phyloP scores from a whole-genome alignment of 2,797 vertebrate genomes.

The Lepilemur ruficaudatus region DNA sequence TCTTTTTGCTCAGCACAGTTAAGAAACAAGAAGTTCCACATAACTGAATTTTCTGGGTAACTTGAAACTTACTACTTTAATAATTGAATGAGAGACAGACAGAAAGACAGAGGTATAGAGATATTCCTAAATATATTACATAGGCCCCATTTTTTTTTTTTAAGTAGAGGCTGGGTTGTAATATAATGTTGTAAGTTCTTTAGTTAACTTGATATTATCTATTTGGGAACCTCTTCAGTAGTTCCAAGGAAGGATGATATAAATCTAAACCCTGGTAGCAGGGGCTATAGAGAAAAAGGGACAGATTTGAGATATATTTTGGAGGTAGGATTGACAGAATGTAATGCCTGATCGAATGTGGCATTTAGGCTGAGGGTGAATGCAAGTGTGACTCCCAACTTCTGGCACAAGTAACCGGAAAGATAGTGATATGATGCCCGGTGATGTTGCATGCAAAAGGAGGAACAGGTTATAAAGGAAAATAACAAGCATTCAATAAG shows the following conservation, averaged over 20 bases:
- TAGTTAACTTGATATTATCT: neutral
- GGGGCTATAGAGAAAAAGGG: neutral
- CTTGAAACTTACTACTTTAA: neutral
- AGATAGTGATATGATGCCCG: neutral
- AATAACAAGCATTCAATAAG: neutral
- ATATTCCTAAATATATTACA: neutral
- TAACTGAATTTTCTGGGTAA: slow-evolving; percentile 22
- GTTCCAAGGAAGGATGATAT: neutral
- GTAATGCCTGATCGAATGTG: neutral
- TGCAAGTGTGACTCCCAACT: neutral
- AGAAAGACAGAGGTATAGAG: neutral
- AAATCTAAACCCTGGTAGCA: neutral
- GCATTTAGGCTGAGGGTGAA: neutral
- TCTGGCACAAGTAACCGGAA: neutral
- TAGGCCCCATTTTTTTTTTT: neutral
- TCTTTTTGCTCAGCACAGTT: neutral
- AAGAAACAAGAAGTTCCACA: neutral
- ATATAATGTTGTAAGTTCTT: neutral
- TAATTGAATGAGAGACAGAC: neutral
- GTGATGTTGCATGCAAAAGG: neutral
- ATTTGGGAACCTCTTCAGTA: neutral
- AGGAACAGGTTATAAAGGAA: neutral
- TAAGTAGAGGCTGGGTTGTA: neutral
- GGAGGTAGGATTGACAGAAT: neutral
- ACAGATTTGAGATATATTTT: neutral